Evolutionary conservation across 2,888 invertebrate species (phyloP).

Genomic region (Barypeithes pellucidus): DNA sequence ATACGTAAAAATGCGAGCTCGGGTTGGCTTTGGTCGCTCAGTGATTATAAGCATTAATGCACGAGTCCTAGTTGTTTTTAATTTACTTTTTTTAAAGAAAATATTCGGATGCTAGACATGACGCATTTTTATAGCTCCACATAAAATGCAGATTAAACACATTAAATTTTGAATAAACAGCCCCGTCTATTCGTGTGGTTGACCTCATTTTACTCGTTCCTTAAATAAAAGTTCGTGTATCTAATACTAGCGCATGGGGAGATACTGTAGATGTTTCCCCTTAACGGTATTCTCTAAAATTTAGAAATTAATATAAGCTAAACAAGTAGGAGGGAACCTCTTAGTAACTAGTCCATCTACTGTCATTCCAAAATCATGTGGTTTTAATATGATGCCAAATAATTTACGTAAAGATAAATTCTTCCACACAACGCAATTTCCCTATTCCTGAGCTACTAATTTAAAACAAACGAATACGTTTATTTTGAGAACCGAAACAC

Average conservation of each 20-base stretch:
- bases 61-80: too few relatives aligned
- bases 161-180: constrained; percentile 3
- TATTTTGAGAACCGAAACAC: constrained; percentile 17
- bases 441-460: neutral
- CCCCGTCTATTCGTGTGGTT: constrained; percentile 25
- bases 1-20: too few relatives aligned
- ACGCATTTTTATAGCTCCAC: constrained; percentile 1
- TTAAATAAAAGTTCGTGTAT: constrained; percentile 17
- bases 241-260: neutral
- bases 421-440: neutral
- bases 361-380: too few relatives aligned
- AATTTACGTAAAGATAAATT: neutral
- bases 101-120: neutral
- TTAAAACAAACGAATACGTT: constrained; percentile 6
- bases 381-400: too few relatives aligned
- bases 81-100: too few relatives aligned
- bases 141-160: neutral
- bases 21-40: too few relatives aligned
- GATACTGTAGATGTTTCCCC: neutral
- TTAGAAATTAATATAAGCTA: neutral
- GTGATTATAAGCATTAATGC: too few relatives aligned
- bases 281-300: neutral
- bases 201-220: constrained; percentile 25
- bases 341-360: too few relatives aligned
- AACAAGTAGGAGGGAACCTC: too few relatives aligned